Evolutionary conservation across 1,140 invertebrate genomes (phyloP), one percentile per base, ranked within the genome.

Genomic region (Drosophila ercepeae): DNA sequence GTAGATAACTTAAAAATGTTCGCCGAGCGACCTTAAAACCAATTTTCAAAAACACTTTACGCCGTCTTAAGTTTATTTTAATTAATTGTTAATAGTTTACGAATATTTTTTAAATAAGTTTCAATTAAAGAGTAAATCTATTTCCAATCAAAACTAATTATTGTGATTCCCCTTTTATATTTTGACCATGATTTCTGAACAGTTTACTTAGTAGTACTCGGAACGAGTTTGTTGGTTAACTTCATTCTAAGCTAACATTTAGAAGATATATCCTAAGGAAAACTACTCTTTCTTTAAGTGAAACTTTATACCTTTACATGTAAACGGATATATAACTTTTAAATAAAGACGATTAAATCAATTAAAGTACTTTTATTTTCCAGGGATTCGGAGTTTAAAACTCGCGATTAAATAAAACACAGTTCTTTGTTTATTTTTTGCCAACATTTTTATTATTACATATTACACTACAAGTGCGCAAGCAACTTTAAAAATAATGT

Each of bases 381-480:
- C 2, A 32, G 2, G 29, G 6, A 32, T 9, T 32, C n/a, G n/a
- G n/a, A 2, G 29, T 16, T 39, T 19, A 7, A 32, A 46, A n/a
- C n/a, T n/a, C n/a, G n/a, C n/a, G n/a, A n/a, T n/a, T n/a, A n/a
- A n/a, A 32, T 4, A 9, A 59, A 59, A 59, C 36, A n/a, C n/a
- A 19, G 2, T 13, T 0, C 9, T 3, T 36, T 36, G 27, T 25
- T 44, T 42, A 39, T 64, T 78, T 84, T 79, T 88, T 76, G 84
- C 73, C 81, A 86, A 86, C 81, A 86, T 86, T 78, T 84, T 76
- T 76, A 59, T 86, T 73, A 74, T 79, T 79, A 50, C 44, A 63
- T 73, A 49, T 73, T 73, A 73, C 51, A 73, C 69, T 73, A 73
- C 68, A 63, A 16, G 19, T 75, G 51, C 19, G 36, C 36, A 1